Conservation (phyloP, 2,797 vertebrate species). For the Anolis apletophallus region DNA sequence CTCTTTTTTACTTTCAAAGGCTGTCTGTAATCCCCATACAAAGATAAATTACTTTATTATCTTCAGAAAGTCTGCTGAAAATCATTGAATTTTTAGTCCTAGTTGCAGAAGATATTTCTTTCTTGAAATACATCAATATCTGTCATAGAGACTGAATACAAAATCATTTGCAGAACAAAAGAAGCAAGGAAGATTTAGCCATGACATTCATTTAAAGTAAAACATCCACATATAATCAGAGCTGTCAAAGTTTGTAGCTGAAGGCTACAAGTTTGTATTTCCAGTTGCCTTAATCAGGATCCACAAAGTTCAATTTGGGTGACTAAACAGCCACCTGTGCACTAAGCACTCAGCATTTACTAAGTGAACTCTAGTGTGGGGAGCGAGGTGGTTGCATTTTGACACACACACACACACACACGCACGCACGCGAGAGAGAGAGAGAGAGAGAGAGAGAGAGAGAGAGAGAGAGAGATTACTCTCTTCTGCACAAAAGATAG, state of each 20-base stretch:
- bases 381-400: too few relatives aligned
- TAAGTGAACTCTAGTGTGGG: too few relatives aligned
- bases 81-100: slow-evolving; percentile 63
- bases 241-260: slow-evolving; percentile 36
- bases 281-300: slow-evolving; percentile 45
- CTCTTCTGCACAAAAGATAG: too few relatives aligned
- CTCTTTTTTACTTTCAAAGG: slow-evolving; percentile 61
- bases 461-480: too few relatives aligned
- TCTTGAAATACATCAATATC: slow-evolving; percentile 63
- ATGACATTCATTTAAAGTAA: slow-evolving; percentile 49
- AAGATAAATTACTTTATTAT: slow-evolving; percentile 72
- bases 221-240: slow-evolving; percentile 52
- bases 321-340: not conserved
- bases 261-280: slow-evolving; percentile 22
- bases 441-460: too few relatives aligned
- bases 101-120: slow-evolving; percentile 66
- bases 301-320: accelerated
- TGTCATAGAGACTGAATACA: slow-evolving; percentile 67
- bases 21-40: slow-evolving; percentile 61
- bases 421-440: too few relatives aligned
- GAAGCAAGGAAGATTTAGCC: slow-evolving; percentile 62
- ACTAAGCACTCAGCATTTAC: too few relatives aligned
- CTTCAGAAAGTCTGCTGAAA: slow-evolving; percentile 67
- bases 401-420: too few relatives aligned
- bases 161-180: slow-evolving; percentile 56